Conservation (phyloP, 2,113 vertebrate genomes). For the Columba livia region DNA sequence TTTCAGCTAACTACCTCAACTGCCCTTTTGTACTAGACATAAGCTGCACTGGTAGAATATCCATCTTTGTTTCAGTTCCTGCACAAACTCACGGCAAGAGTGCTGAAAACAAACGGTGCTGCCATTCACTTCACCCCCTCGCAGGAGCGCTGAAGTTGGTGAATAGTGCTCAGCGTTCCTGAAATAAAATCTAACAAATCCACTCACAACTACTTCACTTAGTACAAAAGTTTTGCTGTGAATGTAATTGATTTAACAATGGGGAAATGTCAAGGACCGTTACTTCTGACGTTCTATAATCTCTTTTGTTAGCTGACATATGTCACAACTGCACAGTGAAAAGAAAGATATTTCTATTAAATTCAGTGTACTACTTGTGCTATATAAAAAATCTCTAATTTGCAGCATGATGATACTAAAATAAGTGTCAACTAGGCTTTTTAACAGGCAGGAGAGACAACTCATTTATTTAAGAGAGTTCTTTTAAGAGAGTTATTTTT, state of each 20-base stretch:
- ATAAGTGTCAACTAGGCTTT: not conserved
- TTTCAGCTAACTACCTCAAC: not conserved
- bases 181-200: not conserved
- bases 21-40: not conserved
- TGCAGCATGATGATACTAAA: not conserved
- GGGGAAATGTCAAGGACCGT: conserved; percentile 7
- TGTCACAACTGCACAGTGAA: conserved; percentile 1
- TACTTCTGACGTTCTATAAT: not conserved
- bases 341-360: not conserved
- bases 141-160: not conserved
- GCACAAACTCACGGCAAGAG: not conserved
- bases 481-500: too few species aligned
- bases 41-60: not conserved
- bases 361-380: not conserved
- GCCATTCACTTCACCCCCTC: not conserved
- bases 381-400: not conserved
- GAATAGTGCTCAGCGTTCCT: not conserved
- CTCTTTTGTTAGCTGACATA: not conserved
- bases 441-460: not conserved
- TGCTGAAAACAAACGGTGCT: not conserved
- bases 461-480: not conserved
- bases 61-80: not conserved
- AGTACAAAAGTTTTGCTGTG: not conserved
- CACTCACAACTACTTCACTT: not conserved
- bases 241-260: not conserved